phyloP scores from a whole-genome alignment of 1,140 invertebrate genomes.

The Archivesica marissinica region DNA sequence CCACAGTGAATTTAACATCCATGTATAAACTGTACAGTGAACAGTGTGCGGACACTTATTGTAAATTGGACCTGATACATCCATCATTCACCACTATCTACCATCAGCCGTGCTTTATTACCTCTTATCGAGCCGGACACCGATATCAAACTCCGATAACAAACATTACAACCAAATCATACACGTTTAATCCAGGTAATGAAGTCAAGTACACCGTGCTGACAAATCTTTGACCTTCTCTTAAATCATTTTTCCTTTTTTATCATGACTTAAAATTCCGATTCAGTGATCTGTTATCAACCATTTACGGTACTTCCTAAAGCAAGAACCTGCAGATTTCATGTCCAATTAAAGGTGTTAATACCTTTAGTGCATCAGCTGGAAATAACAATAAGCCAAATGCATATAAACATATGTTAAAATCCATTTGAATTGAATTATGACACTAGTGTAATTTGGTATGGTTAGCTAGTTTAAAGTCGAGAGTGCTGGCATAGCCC shows the following conservation, averaged over 20 bases:
- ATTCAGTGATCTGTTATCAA: no score
- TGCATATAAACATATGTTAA: constrained; percentile 19
- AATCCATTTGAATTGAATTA: constrained; percentile 23
- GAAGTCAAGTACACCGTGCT: not conserved
- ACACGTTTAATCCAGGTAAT: constrained; percentile 29
- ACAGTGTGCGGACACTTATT: not conserved
- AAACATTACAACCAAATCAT: constrained; percentile 5
- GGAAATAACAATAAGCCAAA: constrained; percentile 2
- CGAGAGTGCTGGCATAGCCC: not conserved
- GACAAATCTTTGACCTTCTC: not conserved
- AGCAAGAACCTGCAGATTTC: no score
- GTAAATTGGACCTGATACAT: not conserved
- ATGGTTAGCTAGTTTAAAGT: not conserved
- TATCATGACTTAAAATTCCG: not conserved
- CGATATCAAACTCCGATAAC: not conserved
- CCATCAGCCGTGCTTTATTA: not conserved
- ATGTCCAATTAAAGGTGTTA: no score
- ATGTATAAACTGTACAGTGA: not conserved
- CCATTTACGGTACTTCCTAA: no score
- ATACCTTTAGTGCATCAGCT: not conserved
- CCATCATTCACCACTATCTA: constrained; percentile 6
- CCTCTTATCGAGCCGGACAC: not conserved
- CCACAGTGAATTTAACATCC: not conserved
- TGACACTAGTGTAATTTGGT: not conserved
- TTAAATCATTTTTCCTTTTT: not conserved